Evolutionary conservation across 2,888 invertebrate species (phyloP).

Genomic region (Pheosia tremula): DNA sequence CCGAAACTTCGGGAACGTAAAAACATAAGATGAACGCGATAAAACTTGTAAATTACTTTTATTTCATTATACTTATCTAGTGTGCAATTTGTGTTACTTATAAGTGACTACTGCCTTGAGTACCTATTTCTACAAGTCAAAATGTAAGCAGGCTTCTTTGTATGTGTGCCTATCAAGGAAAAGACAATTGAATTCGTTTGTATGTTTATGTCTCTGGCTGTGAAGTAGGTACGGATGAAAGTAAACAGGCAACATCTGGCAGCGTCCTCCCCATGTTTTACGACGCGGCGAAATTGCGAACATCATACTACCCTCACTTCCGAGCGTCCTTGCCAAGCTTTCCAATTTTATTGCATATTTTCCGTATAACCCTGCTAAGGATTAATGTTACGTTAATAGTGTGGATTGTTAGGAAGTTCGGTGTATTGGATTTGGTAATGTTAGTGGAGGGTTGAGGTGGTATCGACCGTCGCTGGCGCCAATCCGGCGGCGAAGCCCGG

Average conservation of each 20-base stretch:
- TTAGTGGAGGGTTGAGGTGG: conserved; percentile 37
- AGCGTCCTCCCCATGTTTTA: conserved; percentile 15
- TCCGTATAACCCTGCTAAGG: conserved; percentile 21
- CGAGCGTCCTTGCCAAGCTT: conserved; percentile 10
- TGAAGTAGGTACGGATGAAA: conserved; percentile 16
- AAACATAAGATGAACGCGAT: too few relatives aligned
- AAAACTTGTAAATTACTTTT: too few relatives aligned
- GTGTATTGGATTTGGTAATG: conserved; percentile 25
- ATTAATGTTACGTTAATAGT: background rate
- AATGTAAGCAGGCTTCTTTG: too few relatives aligned
- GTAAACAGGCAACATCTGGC: conserved; percentile 42
- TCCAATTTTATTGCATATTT: conserved; percentile 24
- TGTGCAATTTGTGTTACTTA: too few relatives aligned
- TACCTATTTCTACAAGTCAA: too few relatives aligned
- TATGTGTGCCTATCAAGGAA: too few relatives aligned
- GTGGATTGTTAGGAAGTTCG: background rate
- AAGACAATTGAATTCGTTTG: background rate
- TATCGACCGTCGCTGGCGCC: conserved; percentile 66
- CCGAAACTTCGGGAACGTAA: too few relatives aligned
- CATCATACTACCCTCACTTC: conserved; percentile 8
- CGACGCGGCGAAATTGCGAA: conserved; percentile 25
- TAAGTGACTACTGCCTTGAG: too few relatives aligned
- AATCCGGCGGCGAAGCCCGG: conserved; percentile 45
- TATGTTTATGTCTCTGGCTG: background rate
- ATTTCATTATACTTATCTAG: too few relatives aligned